Conservation (phyloP, 2,113 vertebrate species). For the Cynocephalus volans region DNA sequence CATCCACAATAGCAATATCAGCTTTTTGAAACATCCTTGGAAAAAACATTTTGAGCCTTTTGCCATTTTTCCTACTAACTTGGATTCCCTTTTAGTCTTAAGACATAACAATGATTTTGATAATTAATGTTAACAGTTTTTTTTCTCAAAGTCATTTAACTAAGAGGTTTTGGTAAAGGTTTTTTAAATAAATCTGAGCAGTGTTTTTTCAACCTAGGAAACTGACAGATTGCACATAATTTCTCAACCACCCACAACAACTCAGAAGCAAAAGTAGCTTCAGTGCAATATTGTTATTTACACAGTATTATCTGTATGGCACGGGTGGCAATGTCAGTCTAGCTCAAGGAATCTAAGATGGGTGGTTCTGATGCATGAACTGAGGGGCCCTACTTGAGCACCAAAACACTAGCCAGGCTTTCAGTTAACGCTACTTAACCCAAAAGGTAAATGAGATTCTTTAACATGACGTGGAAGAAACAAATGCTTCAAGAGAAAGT, state of each 20-base stretch:
- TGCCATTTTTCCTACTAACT: not conserved
- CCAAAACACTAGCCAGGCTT: not conserved
- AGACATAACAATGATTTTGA: constrained; percentile 9
- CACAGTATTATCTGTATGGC: not conserved
- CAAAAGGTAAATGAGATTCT: not conserved
- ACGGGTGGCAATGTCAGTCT: not conserved
- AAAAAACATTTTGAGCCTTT: not conserved
- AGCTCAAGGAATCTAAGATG: not conserved
- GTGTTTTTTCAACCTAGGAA: constrained; percentile 69
- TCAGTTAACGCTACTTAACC: not conserved
- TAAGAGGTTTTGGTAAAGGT: constrained; percentile 20
- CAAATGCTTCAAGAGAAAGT: not conserved
- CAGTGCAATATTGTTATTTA: not conserved
- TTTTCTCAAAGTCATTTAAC: constrained; percentile 23
- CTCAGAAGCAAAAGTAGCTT: constrained; percentile 42
- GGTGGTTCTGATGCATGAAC: not conserved
- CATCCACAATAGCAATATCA: not conserved
- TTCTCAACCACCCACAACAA: constrained; percentile 52
- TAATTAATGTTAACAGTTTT: constrained; percentile 41
- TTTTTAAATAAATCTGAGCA: constrained; percentile 46
- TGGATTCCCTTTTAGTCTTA: not conserved
- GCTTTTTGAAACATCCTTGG: not conserved
- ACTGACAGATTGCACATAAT: constrained; percentile 70
- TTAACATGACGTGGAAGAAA: not conserved
- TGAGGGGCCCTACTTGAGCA: not conserved